phyloP scores from a whole-genome alignment of 2,888 invertebrate genomes.

The Dolichomitus sp. region DNA sequence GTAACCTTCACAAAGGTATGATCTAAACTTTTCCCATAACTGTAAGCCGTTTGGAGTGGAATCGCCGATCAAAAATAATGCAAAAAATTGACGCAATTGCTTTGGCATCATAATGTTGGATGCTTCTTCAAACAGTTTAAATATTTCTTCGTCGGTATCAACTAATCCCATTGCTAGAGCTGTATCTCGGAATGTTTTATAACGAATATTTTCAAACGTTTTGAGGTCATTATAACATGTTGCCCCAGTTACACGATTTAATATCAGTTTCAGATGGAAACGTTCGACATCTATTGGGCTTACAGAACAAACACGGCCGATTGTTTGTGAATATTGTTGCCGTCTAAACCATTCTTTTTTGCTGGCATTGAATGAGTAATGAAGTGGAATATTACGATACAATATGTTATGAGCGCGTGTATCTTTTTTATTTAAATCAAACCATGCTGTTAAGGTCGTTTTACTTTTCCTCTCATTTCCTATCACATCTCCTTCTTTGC shows the following conservation, averaged over 20 bases:
- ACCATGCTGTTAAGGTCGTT: too few species aligned
- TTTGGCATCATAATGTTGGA: too few species aligned
- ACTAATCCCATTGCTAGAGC: slow-evolving; percentile 51
- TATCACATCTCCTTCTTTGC: background rate
- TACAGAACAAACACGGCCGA: slow-evolving; percentile 50
- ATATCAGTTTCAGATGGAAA: slow-evolving; percentile 15
- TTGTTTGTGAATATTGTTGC: slow-evolving; percentile 37
- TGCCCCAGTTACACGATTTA: slow-evolving; percentile 51
- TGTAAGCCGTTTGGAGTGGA: background rate
- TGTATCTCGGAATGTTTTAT: slow-evolving; percentile 39
- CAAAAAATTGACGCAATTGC: slow-evolving; percentile 29
- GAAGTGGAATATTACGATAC: too few species aligned
- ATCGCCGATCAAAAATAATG: slow-evolving; percentile 28
- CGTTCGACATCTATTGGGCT: slow-evolving; percentile 14
- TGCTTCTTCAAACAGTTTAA: too few species aligned
- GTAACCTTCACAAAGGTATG: too few species aligned
- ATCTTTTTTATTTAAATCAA: too few species aligned
- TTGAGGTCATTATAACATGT: too few species aligned
- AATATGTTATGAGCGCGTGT: too few species aligned
- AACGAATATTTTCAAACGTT: too few species aligned
- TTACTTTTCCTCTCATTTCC: background rate
- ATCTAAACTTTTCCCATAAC: too few species aligned
- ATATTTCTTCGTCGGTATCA: slow-evolving; percentile 39
- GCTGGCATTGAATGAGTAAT: too few species aligned
- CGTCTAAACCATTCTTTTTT: slow-evolving; percentile 29